Conservation (phyloP, 2,113 vertebrate genomes). For the Cyprinodon variegatus region DNA sequence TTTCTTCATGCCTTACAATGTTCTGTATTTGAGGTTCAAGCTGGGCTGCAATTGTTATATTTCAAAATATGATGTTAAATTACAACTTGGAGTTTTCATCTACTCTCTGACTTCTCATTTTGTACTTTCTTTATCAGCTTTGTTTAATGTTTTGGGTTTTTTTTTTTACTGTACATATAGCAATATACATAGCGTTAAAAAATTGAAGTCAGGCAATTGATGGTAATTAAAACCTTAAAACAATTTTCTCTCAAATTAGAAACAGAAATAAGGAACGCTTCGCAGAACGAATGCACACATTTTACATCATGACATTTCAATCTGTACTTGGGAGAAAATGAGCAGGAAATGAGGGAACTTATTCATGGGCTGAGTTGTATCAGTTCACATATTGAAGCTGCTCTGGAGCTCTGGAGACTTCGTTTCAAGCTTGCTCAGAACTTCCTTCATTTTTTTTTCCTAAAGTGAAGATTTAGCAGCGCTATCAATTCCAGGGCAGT, state of each 20-base stretch:
- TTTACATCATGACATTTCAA: conserved; percentile 46
- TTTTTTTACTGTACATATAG: conserved; percentile 13
- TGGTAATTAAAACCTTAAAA: conserved; percentile 57
- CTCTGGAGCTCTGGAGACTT: conserved; percentile 32
- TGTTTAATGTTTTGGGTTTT: conserved; percentile 2
- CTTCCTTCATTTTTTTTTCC: conserved; percentile 35
- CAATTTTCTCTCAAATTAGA: conserved; percentile 54
- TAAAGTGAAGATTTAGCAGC: conserved; percentile 55
- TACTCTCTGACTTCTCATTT: conserved; percentile 5
- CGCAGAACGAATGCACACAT: conserved; percentile 43
- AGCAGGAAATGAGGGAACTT: conserved; percentile 48
- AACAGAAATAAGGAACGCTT: conserved; percentile 9
- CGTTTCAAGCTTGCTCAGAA: conserved; percentile 60
- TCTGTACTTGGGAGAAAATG: conserved; percentile 40
- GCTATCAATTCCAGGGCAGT: conserved; percentile 50
- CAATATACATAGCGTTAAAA: conserved; percentile 6
- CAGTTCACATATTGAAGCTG: conserved; percentile 48
- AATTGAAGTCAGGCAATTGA: conserved; percentile 39
- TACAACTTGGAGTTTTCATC: conserved; percentile 26
- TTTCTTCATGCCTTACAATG: conserved; percentile 1
- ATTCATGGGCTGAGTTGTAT: conserved; percentile 61
- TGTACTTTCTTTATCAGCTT: conserved; percentile 31
- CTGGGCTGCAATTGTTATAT: conserved; percentile 4
- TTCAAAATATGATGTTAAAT: conserved; percentile 6
- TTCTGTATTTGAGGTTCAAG: not conserved